These are phyloP conservation scores for Heliconius himera DNA, from an alignment of 1,140 invertebrate species.

Conservation along the genomic window DNA sequence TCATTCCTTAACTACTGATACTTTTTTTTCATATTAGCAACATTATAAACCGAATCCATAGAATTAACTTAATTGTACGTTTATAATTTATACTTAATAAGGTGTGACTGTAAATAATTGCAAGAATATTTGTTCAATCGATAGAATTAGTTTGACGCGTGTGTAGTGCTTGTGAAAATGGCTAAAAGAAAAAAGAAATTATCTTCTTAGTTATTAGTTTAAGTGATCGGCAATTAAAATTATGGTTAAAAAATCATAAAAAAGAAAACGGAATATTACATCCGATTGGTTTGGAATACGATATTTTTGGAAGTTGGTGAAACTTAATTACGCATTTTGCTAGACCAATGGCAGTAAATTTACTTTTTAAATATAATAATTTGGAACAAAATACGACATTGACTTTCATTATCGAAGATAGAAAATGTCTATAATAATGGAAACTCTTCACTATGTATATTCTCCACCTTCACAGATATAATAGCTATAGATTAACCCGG, in stretches of 20 bases:
- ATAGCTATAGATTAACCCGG: too few relatives aligned
- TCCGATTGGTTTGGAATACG: too few relatives aligned
- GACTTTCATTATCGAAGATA: too few relatives aligned
- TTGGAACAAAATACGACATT: too few relatives aligned
- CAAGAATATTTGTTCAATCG: constrained; percentile 2
- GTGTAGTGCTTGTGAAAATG: neutral
- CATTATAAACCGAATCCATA: neutral
- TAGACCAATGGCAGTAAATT: too few relatives aligned
- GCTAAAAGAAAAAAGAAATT: neutral
- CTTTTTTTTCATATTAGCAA: constrained; percentile 11
- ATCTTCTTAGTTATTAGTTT: neutral
- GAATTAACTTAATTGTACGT: neutral
- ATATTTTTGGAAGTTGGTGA: too few relatives aligned
- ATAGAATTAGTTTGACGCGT: neutral
- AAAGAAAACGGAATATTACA: too few relatives aligned
- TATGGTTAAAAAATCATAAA: neutral
- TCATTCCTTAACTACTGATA: neutral
- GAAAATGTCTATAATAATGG: too few relatives aligned
- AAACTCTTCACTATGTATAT: too few relatives aligned
- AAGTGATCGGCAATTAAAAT: neutral
- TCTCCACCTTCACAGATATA: too few relatives aligned
- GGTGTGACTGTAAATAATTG: neutral
- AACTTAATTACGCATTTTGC: too few relatives aligned
- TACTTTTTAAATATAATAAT: too few relatives aligned
- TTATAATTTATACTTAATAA: constrained; percentile 3